phyloP scores from a whole-genome alignment of 2,113 vertebrate genomes.

The Cololabis saira region DNA sequence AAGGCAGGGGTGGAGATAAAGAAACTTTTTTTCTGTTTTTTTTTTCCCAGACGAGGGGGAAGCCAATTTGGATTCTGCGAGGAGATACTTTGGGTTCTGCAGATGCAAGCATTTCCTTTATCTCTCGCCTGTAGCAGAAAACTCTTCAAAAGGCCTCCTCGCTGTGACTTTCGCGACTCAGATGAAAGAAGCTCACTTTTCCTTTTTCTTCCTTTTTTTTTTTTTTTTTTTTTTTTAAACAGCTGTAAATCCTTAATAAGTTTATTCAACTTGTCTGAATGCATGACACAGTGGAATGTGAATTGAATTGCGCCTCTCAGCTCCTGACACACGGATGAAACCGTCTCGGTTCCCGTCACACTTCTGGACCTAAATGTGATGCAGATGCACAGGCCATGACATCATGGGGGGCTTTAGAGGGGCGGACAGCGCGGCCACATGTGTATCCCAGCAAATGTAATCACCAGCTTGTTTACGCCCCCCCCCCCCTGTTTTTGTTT shows the following conservation, averaged over 20 bases:
- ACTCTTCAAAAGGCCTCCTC: conserved; percentile 57
- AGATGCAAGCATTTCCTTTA: conserved; percentile 72
- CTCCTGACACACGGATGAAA: neutral
- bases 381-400: conserved; percentile 19
- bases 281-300: conserved; percentile 4
- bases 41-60: conserved; percentile 32
- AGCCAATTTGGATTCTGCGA: conserved; percentile 68
- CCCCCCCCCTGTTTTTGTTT: neutral
- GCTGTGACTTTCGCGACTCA: conserved; percentile 36
- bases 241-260: conserved; percentile 39
- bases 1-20: conserved; percentile 63
- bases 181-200: conserved; percentile 56
- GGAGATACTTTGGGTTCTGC: conserved; percentile 66
- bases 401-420: conserved; percentile 13
- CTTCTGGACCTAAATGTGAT: neutral
- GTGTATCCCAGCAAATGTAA: conserved; percentile 23
- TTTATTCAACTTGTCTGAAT: conserved; percentile 43
- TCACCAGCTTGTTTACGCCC: conserved; percentile 38
- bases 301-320: neutral
- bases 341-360: neutral
- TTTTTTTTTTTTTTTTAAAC: conserved; percentile 16
- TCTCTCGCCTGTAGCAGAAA: conserved; percentile 66
- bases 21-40: conserved; percentile 4
- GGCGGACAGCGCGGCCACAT: conserved; percentile 19
- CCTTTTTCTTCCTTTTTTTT: too few relatives aligned